Base-by-base conservation (phyloP, 2,797 vertebrate genomes). In the Aphelocoma californica region DNA sequence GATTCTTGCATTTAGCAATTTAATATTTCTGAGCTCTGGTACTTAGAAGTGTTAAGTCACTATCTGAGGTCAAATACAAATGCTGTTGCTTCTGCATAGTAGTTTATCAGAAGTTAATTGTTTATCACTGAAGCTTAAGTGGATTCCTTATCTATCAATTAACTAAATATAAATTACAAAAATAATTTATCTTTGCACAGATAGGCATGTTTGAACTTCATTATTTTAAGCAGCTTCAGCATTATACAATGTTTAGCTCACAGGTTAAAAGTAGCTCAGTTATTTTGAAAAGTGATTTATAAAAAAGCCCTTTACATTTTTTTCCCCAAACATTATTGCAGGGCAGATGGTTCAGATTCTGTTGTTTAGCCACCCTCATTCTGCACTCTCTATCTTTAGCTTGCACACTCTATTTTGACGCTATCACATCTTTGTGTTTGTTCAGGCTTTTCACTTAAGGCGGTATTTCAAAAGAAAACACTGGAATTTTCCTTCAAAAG, bases 401-500 rank as follows among this genome's bases (percentile, higher is more conserved):
- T 75, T 38, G 5, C 89, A 70, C 31, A 32, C 88, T 79, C 90
- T 96, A 58, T 96, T 97, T 95, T 96, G 95, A 93, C 74, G 20
- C 79, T 92, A 79, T 95, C 90, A 58, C 88, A 85, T 92, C 95
- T 96, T 79, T 95, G 57, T 95, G 92, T 97, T 97, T 97, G 95
- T 97, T 96, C 94, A 97, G 92, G 84, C 92, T 96, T 97, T 97
- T 97, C 85, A 92, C 92, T 97, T 94, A 97, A 97, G 93, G 97
- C 85, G 12, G 86, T 84, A 77, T 97, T 97, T 98, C 95, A 96
- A 96, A 97, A 73, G 94, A 96, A 95, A 92, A 96, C 81, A 86
- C 71, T 95, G 94, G 95, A 97, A 97, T 97, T 98, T 97, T 98
- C 94, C 93, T 97, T 97, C 94, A 94, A 89, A 96, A 91, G 82